phyloP scores from a whole-genome alignment of 2,113 vertebrate species.

The Falcunculus frontatus region DNA sequence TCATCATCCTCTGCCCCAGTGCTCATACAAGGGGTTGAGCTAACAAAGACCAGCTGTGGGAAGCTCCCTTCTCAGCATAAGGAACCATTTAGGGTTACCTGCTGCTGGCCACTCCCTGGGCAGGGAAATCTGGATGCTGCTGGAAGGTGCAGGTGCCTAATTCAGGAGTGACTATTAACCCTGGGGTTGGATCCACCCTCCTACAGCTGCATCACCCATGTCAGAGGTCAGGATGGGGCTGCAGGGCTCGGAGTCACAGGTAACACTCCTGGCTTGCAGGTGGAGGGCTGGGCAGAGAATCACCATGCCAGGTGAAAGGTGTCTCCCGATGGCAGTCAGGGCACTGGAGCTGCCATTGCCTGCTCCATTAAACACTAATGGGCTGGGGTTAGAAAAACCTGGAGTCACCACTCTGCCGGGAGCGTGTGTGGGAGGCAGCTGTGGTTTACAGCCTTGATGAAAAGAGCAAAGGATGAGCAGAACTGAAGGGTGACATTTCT shows the following conservation, averaged over 20 bases:
- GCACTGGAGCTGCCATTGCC: not conserved
- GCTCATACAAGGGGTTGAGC: not conserved
- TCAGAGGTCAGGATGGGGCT: not conserved
- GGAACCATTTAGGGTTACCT: accelerated
- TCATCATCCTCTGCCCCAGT: not conserved
- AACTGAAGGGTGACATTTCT: not conserved
- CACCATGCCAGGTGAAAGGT: not conserved
- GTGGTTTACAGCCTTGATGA: not conserved
- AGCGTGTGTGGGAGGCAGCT: not conserved
- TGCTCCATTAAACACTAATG: not conserved
- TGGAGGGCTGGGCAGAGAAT: not conserved
- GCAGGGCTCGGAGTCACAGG: not conserved
- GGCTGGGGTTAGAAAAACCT: not conserved
- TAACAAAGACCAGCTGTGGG: not conserved
- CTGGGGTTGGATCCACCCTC: not conserved
- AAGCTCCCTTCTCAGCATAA: not conserved
- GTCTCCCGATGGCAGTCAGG: not conserved
- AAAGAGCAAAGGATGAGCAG: not conserved
- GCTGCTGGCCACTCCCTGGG: not conserved
- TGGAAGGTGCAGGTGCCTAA: not conserved
- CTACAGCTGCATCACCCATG: accelerated
- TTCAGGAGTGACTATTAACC: not conserved
- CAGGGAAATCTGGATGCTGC: not conserved
- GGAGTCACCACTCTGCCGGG: not conserved
- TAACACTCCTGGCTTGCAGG: not conserved